Evolutionary conservation across 2,888 invertebrate species (phyloP).

Genomic region (Tetheella fluctuosa): DNA sequence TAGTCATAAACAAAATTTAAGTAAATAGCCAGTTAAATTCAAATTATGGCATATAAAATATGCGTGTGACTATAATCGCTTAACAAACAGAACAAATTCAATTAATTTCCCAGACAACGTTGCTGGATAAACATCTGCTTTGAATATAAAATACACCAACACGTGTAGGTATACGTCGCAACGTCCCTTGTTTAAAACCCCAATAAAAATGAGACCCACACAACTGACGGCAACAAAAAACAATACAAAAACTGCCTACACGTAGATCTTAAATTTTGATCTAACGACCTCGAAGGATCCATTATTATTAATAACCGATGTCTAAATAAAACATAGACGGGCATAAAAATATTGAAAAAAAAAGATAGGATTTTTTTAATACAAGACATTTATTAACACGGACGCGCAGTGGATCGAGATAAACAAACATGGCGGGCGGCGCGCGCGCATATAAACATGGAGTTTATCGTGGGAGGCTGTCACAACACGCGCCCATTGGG

Average conservation of each 20-base stretch:
- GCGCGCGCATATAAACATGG: constrained; percentile 78
- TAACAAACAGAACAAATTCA: constrained; percentile 75
- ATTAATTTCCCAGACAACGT: constrained; percentile 75
- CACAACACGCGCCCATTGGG: constrained; percentile 75
- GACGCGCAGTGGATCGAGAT: constrained; percentile 77
- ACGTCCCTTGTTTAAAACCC: constrained; percentile 67
- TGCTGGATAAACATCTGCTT: constrained; percentile 79
- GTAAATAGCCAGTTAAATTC: constrained; percentile 45
- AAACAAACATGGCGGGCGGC: constrained; percentile 83
- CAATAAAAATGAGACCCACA: constrained; percentile 75
- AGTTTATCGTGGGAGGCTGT: constrained; percentile 83
- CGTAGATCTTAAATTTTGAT: constrained; percentile 79
- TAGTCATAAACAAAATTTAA: constrained; percentile 36
- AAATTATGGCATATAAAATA: constrained; percentile 69
- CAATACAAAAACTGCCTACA: constrained; percentile 67
- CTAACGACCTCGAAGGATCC: constrained; percentile 75
- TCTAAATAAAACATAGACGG: constrained; percentile 78
- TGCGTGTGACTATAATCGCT: constrained; percentile 70
- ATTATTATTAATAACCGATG: constrained; percentile 82
- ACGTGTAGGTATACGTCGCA: constrained; percentile 49
- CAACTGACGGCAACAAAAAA: constrained; percentile 70
- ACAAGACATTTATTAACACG: constrained; percentile 82
- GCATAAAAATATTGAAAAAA: constrained; percentile 69
- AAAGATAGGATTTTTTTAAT: constrained; percentile 65
- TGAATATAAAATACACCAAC: constrained; percentile 78